Percentiles rank a stretch among this genome's conserved stretches.
Evolutionary conservation across 2,888 invertebrate species (phyloP).

Genomic region (Alloplasta piceator): DNA sequence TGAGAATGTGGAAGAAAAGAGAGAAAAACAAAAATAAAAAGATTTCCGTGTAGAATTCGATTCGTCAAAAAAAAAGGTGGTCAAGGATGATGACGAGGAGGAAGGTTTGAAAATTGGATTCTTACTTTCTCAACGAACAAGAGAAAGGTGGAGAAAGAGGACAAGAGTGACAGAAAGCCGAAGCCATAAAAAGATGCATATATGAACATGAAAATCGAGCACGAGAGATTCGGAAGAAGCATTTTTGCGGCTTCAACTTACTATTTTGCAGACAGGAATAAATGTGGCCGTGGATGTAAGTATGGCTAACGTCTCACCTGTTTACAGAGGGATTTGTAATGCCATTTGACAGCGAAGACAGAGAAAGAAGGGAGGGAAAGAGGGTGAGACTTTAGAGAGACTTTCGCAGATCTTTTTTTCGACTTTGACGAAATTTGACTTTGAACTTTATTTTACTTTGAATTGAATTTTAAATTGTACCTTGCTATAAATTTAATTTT

Average conservation of each 20-base stretch:
- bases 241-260: slow-evolving; percentile 53
- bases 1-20: too few species aligned
- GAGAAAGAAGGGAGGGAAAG: neutral
- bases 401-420: too few species aligned
- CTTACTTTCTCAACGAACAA: slow-evolving; percentile 23
- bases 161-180: slow-evolving; percentile 31
- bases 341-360: slow-evolving; percentile 39
- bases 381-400: neutral
- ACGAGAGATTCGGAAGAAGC: slow-evolving; percentile 1
- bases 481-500: too few species aligned
- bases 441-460: neutral
- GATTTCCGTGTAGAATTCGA: slow-evolving; percentile 3
- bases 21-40: slow-evolving; percentile 16
- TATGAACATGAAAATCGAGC: slow-evolving; percentile 6
- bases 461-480: too few species aligned
- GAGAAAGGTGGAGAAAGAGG: slow-evolving; percentile 5
- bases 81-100: neutral
- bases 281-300: neutral
- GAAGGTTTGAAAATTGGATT: slow-evolving; percentile 32
- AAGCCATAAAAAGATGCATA: slow-evolving; percentile 46
- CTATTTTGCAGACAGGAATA: slow-evolving; percentile 17
- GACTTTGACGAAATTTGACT: too few species aligned
- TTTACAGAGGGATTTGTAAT: slow-evolving; percentile 27
- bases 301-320: slow-evolving; percentile 9
- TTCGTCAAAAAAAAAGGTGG: slow-evolving; percentile 30